phyloP scores from a whole-genome alignment of 2,888 invertebrate genomes.

The Phlogophora meticulosa region DNA sequence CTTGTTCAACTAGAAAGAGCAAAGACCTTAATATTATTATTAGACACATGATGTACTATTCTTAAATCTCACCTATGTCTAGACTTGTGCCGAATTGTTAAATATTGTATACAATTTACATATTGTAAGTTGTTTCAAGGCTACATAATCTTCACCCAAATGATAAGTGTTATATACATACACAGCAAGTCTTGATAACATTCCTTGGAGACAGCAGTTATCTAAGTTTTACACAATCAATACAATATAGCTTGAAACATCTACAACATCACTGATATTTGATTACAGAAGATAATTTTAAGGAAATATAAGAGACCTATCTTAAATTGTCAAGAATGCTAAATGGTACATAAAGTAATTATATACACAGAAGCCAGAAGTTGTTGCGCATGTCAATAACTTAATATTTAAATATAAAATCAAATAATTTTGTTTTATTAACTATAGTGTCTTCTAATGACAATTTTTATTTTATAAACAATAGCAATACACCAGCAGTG shows the following conservation, averaged over 20 bases:
- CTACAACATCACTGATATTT: constrained; percentile 4
- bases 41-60: constrained; percentile 14
- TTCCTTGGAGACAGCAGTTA: constrained; percentile 53
- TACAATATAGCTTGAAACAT: constrained; percentile 18
- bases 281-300: background rate
- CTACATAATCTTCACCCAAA: constrained; percentile 71
- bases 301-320: background rate
- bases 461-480: background rate
- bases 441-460: no score
- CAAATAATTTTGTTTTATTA: no score
- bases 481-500: background rate
- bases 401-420: no score
- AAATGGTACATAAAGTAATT: background rate
- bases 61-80: constrained; percentile 6
- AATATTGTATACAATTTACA: constrained; percentile 56
- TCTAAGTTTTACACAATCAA: constrained; percentile 54
- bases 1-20: constrained; percentile 22
- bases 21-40: constrained; percentile 41
- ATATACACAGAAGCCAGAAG: no score
- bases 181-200: constrained; percentile 55
- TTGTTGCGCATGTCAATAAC: no score
- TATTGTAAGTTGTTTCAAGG: constrained; percentile 70
- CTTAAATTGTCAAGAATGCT: background rate
- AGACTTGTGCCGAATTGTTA: constrained; percentile 14
- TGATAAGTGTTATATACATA: constrained; percentile 58